Evolutionary conservation across 2,113 vertebrate species (phyloP).

Genomic region (Centropristis striata): DNA sequence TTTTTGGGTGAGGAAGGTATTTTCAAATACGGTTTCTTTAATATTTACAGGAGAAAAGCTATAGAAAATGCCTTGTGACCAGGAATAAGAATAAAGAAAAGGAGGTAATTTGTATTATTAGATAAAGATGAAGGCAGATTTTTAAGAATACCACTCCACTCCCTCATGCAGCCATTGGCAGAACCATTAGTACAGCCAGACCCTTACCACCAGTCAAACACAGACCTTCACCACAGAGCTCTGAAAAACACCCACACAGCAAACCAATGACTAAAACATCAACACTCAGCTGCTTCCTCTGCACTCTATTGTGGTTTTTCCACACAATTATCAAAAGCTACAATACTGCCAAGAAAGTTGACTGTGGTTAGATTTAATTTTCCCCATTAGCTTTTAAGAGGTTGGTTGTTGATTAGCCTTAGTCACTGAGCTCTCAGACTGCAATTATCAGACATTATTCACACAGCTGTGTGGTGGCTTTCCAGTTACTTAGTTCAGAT

Average conservation of each 20-base stretch:
- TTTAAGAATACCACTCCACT: not conserved
- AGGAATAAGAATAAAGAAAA: not conserved
- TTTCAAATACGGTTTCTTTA: not conserved
- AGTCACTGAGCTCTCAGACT: constrained; percentile 21
- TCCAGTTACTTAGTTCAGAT: not conserved
- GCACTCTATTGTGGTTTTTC: constrained; percentile 15
- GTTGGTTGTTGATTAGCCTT: constrained; percentile 10
- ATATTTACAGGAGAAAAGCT: not conserved
- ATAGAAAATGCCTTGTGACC: not conserved
- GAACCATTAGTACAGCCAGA: constrained; percentile 32
- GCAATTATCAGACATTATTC: constrained; percentile 33
- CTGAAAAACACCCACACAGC: constrained; percentile 32
- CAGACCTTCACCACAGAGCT: constrained; percentile 16
- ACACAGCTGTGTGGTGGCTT: constrained; percentile 18
- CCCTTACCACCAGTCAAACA: not conserved
- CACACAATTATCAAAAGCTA: constrained; percentile 37
- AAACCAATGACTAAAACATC: constrained; percentile 33
- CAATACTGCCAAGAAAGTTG: constrained; percentile 17
- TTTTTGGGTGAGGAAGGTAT: too few relatives aligned
- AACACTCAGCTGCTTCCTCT: constrained; percentile 21
- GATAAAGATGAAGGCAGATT: not conserved
- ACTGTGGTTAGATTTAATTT: constrained; percentile 38
- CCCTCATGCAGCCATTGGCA: constrained; percentile 20
- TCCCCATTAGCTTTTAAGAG: constrained; percentile 54
- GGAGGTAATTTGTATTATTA: not conserved